These are phyloP conservation scores for Patella depressa DNA, from an alignment of 2,888 invertebrate genomes.

Conservation along the genomic window DNA sequence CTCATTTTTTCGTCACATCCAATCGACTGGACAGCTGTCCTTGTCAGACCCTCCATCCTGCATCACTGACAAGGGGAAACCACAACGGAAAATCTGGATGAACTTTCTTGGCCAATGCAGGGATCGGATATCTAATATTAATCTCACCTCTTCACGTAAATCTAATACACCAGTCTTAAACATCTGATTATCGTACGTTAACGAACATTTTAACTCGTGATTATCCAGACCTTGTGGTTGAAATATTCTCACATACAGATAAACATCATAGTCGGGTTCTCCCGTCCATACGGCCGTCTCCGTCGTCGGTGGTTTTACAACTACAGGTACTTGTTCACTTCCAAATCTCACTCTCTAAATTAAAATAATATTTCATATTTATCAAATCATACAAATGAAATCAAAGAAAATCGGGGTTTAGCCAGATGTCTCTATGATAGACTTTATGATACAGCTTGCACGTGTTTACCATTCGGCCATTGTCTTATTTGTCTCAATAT, in stretches of 20 bases:
- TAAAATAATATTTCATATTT: no score
- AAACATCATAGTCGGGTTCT: slow-evolving; percentile 64
- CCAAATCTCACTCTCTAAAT: slow-evolving; percentile 61
- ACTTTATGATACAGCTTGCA: no score
- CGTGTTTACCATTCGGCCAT: no score
- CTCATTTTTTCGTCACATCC: no score
- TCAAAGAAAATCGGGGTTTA: no score
- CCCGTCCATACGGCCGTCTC: slow-evolving; percentile 59
- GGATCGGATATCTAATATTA: neutral
- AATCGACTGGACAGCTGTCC: no score
- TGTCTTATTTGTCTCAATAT: neutral
- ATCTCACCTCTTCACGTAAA: neutral
- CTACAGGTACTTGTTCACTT: slow-evolving; percentile 31
- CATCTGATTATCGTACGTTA: slow-evolving; percentile 59
- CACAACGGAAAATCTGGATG: no score
- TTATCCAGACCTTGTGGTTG: slow-evolving; percentile 60
- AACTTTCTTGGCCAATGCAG: no score
- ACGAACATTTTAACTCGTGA: slow-evolving; percentile 59
- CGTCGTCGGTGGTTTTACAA: slow-evolving; percentile 48
- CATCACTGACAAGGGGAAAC: no score
- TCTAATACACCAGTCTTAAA: slow-evolving; percentile 63
- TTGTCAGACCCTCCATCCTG: no score
- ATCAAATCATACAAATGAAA: no score
- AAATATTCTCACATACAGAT: slow-evolving; percentile 61
- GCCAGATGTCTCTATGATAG: no score